These are phyloP conservation scores for Drosophila nasuta DNA, from an alignment of 1,140 invertebrate species.

Conservation along the genomic window DNA sequence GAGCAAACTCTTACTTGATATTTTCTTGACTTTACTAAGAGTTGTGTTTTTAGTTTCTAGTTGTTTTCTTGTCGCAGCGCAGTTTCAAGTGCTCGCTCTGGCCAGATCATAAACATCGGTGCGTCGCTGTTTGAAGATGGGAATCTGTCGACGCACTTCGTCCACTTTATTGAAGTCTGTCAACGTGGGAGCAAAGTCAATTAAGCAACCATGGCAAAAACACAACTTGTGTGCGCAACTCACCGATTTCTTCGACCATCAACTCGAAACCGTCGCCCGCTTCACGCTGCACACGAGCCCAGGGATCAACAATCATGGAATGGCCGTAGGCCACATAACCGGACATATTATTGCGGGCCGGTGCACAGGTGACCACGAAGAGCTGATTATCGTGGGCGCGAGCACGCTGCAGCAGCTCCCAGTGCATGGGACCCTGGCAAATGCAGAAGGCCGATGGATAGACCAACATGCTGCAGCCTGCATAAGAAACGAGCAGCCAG, in stretches of 20 bases:
- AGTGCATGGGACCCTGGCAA: constrained; percentile 97
- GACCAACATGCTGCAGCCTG: constrained; percentile 92
- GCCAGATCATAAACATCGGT: constrained; percentile 90
- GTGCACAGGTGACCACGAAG: constrained; percentile 90
- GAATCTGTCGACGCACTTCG: constrained; percentile 92
- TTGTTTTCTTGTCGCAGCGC: not conserved
- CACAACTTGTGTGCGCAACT: not conserved
- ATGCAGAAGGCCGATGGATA: constrained; percentile 98
- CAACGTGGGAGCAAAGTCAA: constrained; percentile 85
- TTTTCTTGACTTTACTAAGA: not conserved
- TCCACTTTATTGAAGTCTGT: constrained; percentile 92
- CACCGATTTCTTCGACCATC: constrained; percentile 90
- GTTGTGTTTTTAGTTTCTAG: constrained; percentile 33
- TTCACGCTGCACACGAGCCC: constrained; percentile 92
- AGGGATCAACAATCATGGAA: constrained; percentile 93
- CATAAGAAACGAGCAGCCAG: not conserved
- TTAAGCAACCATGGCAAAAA: not conserved
- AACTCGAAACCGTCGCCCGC: constrained; percentile 90
- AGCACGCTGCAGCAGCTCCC: constrained; percentile 92
- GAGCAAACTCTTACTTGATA: not conserved
- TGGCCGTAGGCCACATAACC: constrained; percentile 96
- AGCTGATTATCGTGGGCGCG: constrained; percentile 95
- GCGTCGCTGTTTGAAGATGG: constrained; percentile 90
- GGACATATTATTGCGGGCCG: constrained; percentile 90
- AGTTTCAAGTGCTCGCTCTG: constrained; percentile 12